phyloP scores from a whole-genome alignment of 2,888 invertebrate genomes.

The Metellina segmentata region DNA sequence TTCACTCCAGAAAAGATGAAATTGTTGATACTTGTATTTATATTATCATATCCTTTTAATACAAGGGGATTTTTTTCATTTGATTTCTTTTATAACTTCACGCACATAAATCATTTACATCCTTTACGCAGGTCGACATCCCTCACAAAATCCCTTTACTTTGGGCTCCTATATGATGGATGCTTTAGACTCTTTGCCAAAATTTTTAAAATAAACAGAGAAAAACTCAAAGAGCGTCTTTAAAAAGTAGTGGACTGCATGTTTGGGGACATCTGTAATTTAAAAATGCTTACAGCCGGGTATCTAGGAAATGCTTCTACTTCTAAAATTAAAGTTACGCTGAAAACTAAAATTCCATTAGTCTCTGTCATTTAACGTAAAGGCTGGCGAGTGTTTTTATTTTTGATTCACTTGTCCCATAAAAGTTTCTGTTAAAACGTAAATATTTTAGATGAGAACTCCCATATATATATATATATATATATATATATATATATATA shows the following conservation, averaged over 20 bases:
- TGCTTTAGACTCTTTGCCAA: conserved; percentile 40
- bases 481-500: no score
- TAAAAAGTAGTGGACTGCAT: conserved; percentile 10
- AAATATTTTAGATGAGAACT: no score
- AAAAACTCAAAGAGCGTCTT: background rate
- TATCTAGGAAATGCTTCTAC: background rate
- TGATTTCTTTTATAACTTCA: no score
- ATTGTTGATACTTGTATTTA: no score
- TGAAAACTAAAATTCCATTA: background rate
- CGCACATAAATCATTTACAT: conserved; percentile 66
- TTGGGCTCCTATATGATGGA: conserved; percentile 58
- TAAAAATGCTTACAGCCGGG: conserved; percentile 6
- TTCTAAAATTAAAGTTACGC: background rate
- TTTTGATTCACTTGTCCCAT: no score
- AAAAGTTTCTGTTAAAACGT: no score
- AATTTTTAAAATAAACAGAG: conserved; percentile 16
- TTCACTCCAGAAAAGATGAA: no score
- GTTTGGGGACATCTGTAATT: conserved; percentile 8
- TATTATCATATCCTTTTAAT: no score
- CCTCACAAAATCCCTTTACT: conserved; percentile 37
- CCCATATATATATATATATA: no score
- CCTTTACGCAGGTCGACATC: conserved; percentile 19
- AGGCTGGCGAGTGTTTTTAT: no score
- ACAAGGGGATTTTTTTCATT: no score
- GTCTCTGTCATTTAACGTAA: background rate